Base-by-base conservation (phyloP, 1,140 invertebrate species). In the Drosophila orosa region DNA sequence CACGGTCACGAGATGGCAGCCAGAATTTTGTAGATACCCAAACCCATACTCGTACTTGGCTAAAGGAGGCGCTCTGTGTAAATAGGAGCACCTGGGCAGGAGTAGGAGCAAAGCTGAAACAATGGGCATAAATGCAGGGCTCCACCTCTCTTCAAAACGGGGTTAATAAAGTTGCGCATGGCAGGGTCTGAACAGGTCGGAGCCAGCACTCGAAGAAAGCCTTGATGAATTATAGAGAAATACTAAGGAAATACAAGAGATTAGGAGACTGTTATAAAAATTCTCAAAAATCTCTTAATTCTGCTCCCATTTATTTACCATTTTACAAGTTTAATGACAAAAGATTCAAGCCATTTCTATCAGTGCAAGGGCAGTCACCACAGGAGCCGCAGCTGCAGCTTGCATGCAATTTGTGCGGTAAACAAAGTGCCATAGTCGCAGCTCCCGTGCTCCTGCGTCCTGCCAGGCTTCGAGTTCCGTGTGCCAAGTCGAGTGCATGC, bases 141-240 rank as follows among this genome's bases (percentile, higher is more conserved):
- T 59, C 33, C 45, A 47, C 47, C 31, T 54, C 69, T 62, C 65
- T 55, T 71, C 39, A 37, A 77, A 87, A 89, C 44, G 80, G 80
- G 84, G 84, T 89, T 87, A 87, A 90, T 87, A 89, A 89, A 84
- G 80, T 86, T 78, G 74, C 78, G 74, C 78, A 71, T 74, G 62
- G 58, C 52, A 61, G 27, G 52, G 31, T 25, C 58, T 55, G 59
- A 52, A 44, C 52, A 54, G 48, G 44, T 19, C 40, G 57, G 42
- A 62, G 42, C 8, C 33, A n/a, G 25, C 65, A 68, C 65, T 68
- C 9, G 10, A 17, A 68, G 27, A 52, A 68, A 15, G 24, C n/a
- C 5, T 15, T 1, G 2, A 29, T 39, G 5, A 22, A 37, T 27
- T n/a, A 45, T 0, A 0, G 0, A n/a, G 6, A 35, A 63, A 48